phyloP scores from a whole-genome alignment of 2,113 vertebrate species.

The Nymphicus hollandicus region DNA sequence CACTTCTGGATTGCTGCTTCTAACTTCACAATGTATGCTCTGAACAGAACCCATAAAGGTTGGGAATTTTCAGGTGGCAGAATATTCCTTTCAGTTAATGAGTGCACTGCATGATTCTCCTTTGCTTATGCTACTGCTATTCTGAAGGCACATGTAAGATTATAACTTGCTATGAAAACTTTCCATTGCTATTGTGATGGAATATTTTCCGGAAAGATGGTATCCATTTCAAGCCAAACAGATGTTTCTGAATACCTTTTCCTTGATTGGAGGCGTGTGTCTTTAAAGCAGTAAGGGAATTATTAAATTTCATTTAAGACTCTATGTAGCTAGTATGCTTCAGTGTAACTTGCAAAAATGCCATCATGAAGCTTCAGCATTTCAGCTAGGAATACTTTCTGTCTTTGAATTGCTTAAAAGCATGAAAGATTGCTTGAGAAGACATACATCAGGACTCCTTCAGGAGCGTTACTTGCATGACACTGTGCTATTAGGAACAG shows the following conservation, averaged over 20 bases:
- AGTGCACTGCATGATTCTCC: not conserved
- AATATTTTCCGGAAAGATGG: not conserved
- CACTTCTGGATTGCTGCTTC: not conserved
- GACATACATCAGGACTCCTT: not conserved
- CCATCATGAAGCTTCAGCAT: not conserved
- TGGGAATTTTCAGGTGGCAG: not conserved
- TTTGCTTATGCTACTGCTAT: not conserved
- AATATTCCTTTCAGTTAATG: not conserved
- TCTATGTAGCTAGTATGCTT: not conserved
- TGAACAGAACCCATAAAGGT: not conserved
- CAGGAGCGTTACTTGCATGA: not conserved
- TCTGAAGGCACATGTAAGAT: not conserved
- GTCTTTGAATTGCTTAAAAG: not conserved
- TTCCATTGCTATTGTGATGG: not conserved
- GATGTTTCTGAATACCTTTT: not conserved
- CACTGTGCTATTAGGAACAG: not conserved
- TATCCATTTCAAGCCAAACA: not conserved
- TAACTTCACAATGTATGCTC: not conserved
- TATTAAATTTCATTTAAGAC: not conserved
- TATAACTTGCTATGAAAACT: not conserved
- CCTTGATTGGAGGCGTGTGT: not conserved
- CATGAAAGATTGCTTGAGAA: not conserved
- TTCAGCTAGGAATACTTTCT: not conserved
- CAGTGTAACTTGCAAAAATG: not conserved
- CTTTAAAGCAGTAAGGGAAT: not conserved